Base-by-base conservation (phyloP, 2,888 invertebrate species). In the Crepidodera aurea region DNA sequence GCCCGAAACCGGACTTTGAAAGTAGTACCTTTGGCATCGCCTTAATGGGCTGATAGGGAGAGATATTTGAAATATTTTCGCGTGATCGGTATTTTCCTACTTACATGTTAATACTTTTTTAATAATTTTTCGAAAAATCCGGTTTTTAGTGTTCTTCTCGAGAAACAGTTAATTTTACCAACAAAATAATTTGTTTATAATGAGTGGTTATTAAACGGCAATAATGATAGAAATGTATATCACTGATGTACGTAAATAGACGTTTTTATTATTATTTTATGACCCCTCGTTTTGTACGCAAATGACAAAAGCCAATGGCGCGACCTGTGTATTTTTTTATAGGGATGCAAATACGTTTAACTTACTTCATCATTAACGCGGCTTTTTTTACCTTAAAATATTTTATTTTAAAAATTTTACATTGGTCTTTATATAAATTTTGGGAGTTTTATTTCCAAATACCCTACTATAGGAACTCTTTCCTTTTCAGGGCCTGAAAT, bases 131-230 rank as follows among this genome's bases (percentile, higher is more conserved):
- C 13, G 6, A 46, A 46, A 46, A 16, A 42, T 42, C 46, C 25
- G 25, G 46, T 46, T 46, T 44, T 46, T 22, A 5, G 15, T 22
- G 12, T n/a, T n/a, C n/a, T n/a, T n/a, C n/a, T n/a, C n/a, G n/a
- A n/a, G n/a, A n/a, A n/a, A n/a, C 46, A 46, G 25, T 25, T 42
- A 42, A n/a, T n/a, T n/a, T n/a, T n/a, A n/a, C n/a, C n/a, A n/a
- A n/a, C n/a, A n/a, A n/a, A n/a, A 6, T 46, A 46, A 46, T 46
- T 46, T 46, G 13, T 25, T 46, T 46, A 25, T 46, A 46, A 46
- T 46, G 25, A 13, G 3, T 10, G 12, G 25, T 25, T 22, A 46
- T 46, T 46, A 46, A 46, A 46, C 13, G 3, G 46, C 22, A 46
- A 46, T 46, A 46, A 46, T 25, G 46, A 12, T 3, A 4, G 19